Evolutionary conservation across 1,140 invertebrate genomes (phyloP).

Genomic region (Drosophila ambigua): DNA sequence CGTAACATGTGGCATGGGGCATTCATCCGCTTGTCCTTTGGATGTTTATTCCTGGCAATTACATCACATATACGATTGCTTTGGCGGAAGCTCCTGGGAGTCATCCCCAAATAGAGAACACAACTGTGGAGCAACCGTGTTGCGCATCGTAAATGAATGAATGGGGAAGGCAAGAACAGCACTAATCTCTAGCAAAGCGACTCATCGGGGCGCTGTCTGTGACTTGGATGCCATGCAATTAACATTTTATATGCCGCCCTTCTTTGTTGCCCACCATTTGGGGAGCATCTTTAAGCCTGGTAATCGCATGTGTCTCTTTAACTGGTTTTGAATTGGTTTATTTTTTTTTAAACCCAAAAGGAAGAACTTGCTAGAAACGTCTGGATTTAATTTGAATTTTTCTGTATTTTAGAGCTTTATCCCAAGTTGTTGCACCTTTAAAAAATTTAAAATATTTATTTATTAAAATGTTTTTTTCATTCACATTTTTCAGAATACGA

Average conservation of each 20-base stretch:
- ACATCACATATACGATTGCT: constrained; percentile 40
- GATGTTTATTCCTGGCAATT: constrained; percentile 44
- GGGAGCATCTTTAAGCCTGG: too few species aligned
- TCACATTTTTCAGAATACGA: too few species aligned
- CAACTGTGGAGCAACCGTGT: constrained; percentile 25
- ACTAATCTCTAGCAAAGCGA: constrained; percentile 56
- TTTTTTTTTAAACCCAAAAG: too few species aligned
- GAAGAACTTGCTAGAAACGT: too few species aligned
- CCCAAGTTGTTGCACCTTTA: too few species aligned
- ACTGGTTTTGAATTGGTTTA: too few species aligned
- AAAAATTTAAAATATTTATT: too few species aligned
- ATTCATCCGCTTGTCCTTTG: not conserved
- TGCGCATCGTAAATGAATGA: constrained; percentile 57
- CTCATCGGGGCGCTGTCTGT: constrained; percentile 38
- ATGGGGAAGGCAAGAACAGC: constrained; percentile 30
- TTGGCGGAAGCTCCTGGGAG: constrained; percentile 55
- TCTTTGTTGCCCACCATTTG: constrained; percentile 6
- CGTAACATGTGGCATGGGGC: not conserved
- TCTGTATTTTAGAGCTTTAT: too few species aligned
- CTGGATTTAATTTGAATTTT: too few species aligned
- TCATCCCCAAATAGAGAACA: not conserved
- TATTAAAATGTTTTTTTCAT: too few species aligned
- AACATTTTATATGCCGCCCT: constrained; percentile 51
- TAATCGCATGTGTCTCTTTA: too few species aligned
- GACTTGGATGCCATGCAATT: constrained; percentile 42